Evolutionary conservation across 2,113 vertebrate species (phyloP).

Genomic region (Equus quagga): DNA sequence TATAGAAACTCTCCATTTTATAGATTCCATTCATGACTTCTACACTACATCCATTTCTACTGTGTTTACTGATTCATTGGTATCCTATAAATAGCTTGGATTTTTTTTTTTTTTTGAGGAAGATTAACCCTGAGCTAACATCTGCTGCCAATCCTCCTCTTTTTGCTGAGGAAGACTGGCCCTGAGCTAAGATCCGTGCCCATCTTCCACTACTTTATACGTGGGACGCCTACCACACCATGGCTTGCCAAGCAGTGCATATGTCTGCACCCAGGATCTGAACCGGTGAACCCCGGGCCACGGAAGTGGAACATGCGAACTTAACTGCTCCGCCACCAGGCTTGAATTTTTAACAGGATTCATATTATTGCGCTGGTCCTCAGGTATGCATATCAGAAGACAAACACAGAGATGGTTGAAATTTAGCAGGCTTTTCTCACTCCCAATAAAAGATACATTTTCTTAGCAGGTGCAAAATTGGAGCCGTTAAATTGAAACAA

Average conservation of each 20-base stretch:
- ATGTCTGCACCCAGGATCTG: too few species aligned
- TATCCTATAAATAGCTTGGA: background rate
- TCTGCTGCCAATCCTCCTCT: too few species aligned
- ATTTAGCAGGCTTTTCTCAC: background rate
- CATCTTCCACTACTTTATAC: too few species aligned
- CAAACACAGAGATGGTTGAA: background rate
- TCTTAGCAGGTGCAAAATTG: slow-evolving; percentile 14
- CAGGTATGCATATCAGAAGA: background rate
- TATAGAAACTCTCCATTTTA: slow-evolving; percentile 48
- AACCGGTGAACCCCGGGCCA: too few species aligned
- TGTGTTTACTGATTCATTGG: background rate
- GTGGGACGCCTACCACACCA: too few species aligned
- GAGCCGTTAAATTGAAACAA: background rate
- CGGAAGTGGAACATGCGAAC: too few species aligned
- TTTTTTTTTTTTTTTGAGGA: background rate
- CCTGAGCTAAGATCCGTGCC: too few species aligned
- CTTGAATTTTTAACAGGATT: slow-evolving; percentile 21
- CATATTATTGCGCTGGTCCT: background rate
- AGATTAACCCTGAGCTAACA: too few species aligned
- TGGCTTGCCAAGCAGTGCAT: too few species aligned
- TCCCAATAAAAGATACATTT: background rate
- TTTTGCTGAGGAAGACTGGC: too few species aligned
- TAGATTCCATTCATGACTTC: slow-evolving; percentile 13
- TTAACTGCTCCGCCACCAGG: too few species aligned
- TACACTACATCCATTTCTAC: background rate